Conservation (phyloP, 2,888 invertebrate genomes). For the Drosophila meridionalis region DNA sequence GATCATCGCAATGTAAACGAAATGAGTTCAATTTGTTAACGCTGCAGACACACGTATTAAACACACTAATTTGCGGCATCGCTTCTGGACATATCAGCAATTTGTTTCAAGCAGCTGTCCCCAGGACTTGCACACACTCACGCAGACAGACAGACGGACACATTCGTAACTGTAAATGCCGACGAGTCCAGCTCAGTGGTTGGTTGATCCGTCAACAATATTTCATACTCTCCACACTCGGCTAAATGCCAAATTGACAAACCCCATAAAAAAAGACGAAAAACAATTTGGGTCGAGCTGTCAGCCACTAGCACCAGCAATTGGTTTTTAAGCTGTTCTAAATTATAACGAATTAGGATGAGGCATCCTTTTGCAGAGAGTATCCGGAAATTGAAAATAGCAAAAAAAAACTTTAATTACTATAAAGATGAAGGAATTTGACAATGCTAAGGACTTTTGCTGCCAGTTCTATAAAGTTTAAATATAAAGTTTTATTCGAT, state of each 20-base stretch:
- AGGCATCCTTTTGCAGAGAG: background rate
- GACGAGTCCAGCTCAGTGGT: slow-evolving; percentile 45
- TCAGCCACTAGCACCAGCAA: slow-evolving; percentile 8
- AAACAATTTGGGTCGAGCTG: slow-evolving; percentile 30
- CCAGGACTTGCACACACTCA: slow-evolving; percentile 32
- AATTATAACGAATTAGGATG: slow-evolving; percentile 4
- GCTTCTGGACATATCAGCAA: slow-evolving; percentile 79
- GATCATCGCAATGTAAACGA: slow-evolving; percentile 79
- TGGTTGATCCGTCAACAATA: slow-evolving; percentile 60
- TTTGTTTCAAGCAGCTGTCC: slow-evolving; percentile 80
- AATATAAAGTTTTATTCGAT: no score
- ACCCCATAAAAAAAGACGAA: slow-evolving; percentile 55
- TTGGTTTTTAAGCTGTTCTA: slow-evolving; percentile 1
- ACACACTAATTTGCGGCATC: slow-evolving; percentile 81
- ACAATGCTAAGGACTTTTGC: no score
- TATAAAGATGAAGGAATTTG: background rate
- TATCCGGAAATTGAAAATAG: background rate
- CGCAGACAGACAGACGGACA: slow-evolving; percentile 6
- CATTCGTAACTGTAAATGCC: slow-evolving; percentile 36
- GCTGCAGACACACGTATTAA: slow-evolving; percentile 71
- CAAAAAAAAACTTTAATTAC: background rate
- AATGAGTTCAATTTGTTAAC: slow-evolving; percentile 79
- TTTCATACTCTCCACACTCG: slow-evolving; percentile 42
- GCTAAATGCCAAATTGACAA: slow-evolving; percentile 63
- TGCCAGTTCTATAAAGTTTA: no score